Evolutionary conservation across 2,797 vertebrate species (phyloP).

Genomic region (Lithobates sylvaticus): DNA sequence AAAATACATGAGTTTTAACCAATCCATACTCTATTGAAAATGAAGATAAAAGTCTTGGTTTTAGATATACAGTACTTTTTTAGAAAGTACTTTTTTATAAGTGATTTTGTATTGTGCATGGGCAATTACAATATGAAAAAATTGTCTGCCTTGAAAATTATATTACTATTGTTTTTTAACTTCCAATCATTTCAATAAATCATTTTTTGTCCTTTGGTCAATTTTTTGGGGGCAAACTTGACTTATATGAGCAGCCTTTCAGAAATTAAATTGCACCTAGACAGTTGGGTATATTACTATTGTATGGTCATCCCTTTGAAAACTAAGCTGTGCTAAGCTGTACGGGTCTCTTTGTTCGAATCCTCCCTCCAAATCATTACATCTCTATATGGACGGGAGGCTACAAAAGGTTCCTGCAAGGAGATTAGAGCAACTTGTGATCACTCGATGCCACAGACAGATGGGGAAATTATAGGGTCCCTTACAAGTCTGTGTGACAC

Average conservation of each 20-base stretch:
- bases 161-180: too few species aligned
- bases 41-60: too few species aligned
- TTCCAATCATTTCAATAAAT: too few species aligned
- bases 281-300: background rate
- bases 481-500: conserved; percentile 78
- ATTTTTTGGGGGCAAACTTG: too few species aligned
- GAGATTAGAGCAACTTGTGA: conserved; percentile 76
- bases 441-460: conserved; percentile 79
- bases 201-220: too few species aligned
- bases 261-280: background rate
- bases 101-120: too few species aligned
- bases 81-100: too few species aligned
- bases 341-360: conserved; percentile 4
- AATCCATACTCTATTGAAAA: too few species aligned
- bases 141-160: too few species aligned
- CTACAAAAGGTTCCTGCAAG: conserved; percentile 70
- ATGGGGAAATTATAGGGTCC: conserved; percentile 80
- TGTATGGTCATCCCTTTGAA: background rate
- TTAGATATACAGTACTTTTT: too few species aligned
- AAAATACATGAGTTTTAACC: too few species aligned
- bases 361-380: conserved; percentile 13
- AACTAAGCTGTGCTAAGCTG: background rate
- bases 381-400: conserved; percentile 19
- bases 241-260: background rate
- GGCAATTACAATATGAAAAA: too few species aligned